A percentile compares a stretch with the other conserved stretches of the same genome.
phyloP scores from a whole-genome alignment of 2,888 invertebrate species.

The Tipula vernalis region DNA sequence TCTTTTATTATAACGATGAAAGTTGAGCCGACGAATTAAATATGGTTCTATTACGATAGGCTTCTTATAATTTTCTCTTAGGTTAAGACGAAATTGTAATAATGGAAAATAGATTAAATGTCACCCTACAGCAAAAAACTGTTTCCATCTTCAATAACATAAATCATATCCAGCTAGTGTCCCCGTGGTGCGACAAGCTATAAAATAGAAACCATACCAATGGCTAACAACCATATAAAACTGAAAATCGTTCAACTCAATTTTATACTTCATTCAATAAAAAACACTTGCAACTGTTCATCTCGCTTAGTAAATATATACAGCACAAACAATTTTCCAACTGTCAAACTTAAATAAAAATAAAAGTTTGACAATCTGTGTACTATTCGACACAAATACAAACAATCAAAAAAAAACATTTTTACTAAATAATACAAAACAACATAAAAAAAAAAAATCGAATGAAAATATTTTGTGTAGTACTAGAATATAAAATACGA shows the following conservation, averaged over 20 bases:
- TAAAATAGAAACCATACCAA: too few relatives aligned
- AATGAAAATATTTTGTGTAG: background rate
- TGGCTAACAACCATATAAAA: background rate
- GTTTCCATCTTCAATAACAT: too few relatives aligned
- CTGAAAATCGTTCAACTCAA: background rate
- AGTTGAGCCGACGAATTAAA: too few relatives aligned
- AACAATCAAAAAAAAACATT: background rate
- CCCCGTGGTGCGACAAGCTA: background rate
- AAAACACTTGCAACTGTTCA: background rate
- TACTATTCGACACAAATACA: background rate
- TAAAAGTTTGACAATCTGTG: background rate
- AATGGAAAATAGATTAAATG: too few relatives aligned
- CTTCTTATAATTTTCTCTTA: too few relatives aligned
- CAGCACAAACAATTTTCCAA: background rate
- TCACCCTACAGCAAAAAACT: too few relatives aligned
- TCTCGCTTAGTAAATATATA: too few relatives aligned
- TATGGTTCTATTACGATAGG: too few relatives aligned
- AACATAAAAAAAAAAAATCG: background rate
- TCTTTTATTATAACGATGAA: too few relatives aligned
- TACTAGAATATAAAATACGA: background rate
- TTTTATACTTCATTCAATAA: background rate
- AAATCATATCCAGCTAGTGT: too few relatives aligned
- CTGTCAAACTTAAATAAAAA: background rate
- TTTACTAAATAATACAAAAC: background rate
- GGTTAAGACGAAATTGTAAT: too few relatives aligned